Evolutionary conservation across 1,140 invertebrate genomes (phyloP).

Genomic region (Periplaneta americana): DNA sequence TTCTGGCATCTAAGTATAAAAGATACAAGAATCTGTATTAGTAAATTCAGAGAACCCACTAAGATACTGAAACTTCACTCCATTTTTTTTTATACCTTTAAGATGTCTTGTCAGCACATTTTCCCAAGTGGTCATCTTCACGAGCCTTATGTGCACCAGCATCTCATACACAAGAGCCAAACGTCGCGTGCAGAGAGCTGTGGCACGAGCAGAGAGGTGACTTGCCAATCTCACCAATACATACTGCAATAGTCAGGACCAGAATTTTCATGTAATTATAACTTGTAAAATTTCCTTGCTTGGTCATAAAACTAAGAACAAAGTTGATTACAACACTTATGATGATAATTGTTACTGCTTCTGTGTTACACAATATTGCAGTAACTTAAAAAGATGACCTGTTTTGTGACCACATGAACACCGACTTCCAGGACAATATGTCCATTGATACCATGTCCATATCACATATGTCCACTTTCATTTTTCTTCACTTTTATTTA

Average conservation of each 20-base stretch:
- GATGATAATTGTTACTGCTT: too few species aligned
- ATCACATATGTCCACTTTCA: too few species aligned
- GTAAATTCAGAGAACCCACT: not conserved
- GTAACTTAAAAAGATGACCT: too few species aligned
- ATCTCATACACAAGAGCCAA: not conserved
- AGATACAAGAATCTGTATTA: not conserved
- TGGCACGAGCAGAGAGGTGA: not conserved
- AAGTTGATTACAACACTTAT: too few species aligned
- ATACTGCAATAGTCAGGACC: not conserved
- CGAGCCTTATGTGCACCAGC: slow-evolving; percentile 19
- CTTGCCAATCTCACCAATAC: not conserved
- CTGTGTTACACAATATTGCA: too few species aligned
- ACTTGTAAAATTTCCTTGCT: too few species aligned
- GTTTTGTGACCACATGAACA: too few species aligned
- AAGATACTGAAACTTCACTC: not conserved
- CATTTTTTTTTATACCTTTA: not conserved
- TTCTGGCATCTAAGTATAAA: not conserved
- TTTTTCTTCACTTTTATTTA: too few species aligned
- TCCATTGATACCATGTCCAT: too few species aligned
- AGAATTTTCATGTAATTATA: too few species aligned
- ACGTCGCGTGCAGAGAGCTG: not conserved
- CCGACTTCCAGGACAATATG: too few species aligned
- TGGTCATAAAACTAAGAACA: too few species aligned
- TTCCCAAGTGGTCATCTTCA: slow-evolving; percentile 27
- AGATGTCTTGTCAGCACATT: slow-evolving; percentile 21